Conservation (phyloP, 2,888 invertebrate species). For the Hanleya hanleyi region DNA sequence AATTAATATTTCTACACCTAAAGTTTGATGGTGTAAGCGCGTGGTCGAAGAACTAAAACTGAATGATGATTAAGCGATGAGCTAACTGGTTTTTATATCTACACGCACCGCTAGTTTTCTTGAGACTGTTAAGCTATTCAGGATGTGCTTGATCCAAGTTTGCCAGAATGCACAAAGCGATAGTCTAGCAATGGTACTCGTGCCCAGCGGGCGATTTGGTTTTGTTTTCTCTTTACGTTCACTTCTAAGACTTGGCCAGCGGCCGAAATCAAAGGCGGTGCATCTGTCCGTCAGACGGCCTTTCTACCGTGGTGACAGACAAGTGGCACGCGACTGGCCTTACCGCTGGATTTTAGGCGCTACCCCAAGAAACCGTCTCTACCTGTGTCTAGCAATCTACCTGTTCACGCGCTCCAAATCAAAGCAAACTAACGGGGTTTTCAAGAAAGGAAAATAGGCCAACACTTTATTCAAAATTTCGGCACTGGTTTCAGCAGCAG, state of each 20-base stretch:
- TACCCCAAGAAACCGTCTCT: neutral
- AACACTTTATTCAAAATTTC: conserved; percentile 12
- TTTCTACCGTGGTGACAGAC: neutral
- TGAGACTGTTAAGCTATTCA: too few relatives aligned
- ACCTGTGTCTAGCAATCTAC: neutral
- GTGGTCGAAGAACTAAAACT: too few relatives aligned
- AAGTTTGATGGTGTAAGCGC: too few relatives aligned
- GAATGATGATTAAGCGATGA: too few relatives aligned
- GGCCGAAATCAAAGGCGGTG: neutral
- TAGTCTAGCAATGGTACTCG: neutral
- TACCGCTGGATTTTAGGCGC: neutral
- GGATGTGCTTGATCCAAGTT: too few relatives aligned
- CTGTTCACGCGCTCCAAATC: neutral
- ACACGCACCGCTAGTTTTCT: too few relatives aligned
- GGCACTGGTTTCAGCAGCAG: conserved; percentile 25
- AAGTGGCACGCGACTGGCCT: neutral
- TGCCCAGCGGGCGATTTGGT: neutral
- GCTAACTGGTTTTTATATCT: too few relatives aligned
- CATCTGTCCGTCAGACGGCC: neutral
- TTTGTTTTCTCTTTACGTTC: neutral
- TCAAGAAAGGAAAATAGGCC: neutral
- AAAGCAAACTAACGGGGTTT: neutral
- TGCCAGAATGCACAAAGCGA: neutral
- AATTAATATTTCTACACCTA: too few relatives aligned
- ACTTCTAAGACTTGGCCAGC: neutral